Base-by-base conservation (phyloP, 2,888 invertebrate species). In the Caradrina clavipalpis region DNA sequence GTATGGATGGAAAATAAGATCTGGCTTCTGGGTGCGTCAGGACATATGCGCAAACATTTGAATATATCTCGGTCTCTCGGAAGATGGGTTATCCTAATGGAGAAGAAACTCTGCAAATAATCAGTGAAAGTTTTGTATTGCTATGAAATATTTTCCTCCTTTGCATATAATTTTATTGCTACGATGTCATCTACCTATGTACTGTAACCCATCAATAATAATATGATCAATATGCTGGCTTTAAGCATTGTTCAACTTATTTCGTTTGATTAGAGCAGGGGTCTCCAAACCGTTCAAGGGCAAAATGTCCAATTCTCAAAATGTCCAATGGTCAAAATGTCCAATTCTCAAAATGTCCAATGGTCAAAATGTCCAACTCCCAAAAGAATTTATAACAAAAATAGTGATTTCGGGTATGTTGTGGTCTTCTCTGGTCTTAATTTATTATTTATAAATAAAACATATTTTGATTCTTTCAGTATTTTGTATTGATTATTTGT, bases 1-100 rank as follows among this genome's bases (percentile, higher is more conserved):
- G 73, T 81, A 31, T 91, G 90, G 88, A 65, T 76, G 42, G 89
- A 92, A 15, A 91, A 87, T 78, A 93, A 89, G 80, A 84, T 84
- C 21, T 95, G 95, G 95, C 86, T 95, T 45, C 50, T 92, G 50
- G 77, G 85, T 68, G 91, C 89, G 42, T 86, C 92, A 49, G 86
- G 84, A n/a, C 87, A 93, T 83, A 92, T 95, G 90, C 90, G 94
- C 42, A 89, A 90, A 69, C 87, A 93, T 82, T 87, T 94, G 58
- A 86, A 90, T 69, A 89, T 92, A 71, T 86, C 94, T 21, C 85
- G 94, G 62, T 87, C 89, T 50, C 87, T 95, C 0, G 91, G 87
- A 62, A 90, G 91, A 66, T 95, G 95, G 95, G 86, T 92, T 26
- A 92, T 83, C 69, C 88, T 94, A 53, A 80, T 95, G 73, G 95